phyloP scores from a whole-genome alignment of 2,888 invertebrate genomes.

The Drosophila peninsularis region DNA sequence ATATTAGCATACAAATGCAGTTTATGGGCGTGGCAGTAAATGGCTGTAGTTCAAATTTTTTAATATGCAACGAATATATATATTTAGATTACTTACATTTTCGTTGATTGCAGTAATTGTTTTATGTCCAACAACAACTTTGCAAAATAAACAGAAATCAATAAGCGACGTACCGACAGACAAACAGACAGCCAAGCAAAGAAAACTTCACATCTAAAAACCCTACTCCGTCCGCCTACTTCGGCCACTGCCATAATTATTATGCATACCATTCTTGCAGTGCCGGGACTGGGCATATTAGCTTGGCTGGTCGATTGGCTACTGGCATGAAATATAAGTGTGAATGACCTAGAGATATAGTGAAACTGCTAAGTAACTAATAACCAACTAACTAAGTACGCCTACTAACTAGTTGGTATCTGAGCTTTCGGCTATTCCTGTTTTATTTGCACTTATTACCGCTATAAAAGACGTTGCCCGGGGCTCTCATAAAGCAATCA shows the following conservation, averaged over 20 bases:
- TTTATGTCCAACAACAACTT: conserved; percentile 24
- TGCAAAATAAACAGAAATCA: conserved; percentile 65
- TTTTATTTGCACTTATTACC: conserved; percentile 59
- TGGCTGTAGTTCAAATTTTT: background rate
- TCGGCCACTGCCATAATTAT: conserved; percentile 65
- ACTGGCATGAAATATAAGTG: background rate
- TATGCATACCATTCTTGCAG: conserved; percentile 38
- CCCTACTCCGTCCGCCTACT: conserved; percentile 12
- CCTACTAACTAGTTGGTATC: conserved; percentile 8
- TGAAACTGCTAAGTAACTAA: no score
- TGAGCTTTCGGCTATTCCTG: conserved; percentile 11
- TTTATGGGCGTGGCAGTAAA: conserved; percentile 1
- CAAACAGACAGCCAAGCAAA: conserved; percentile 17
- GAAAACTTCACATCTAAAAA: conserved; percentile 31
- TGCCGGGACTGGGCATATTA: conserved; percentile 6
- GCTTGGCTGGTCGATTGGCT: conserved; percentile 1
- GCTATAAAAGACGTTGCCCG: conserved; percentile 66
- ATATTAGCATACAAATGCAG: conserved; percentile 41
- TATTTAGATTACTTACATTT: background rate
- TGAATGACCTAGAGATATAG: no score
- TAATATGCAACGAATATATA: background rate
- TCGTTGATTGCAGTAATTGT: conserved; percentile 4
- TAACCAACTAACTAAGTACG: no score
- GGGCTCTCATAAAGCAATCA: conserved; percentile 59
- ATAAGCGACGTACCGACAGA: conserved; percentile 48